Evolutionary conservation across 1,140 invertebrate species (phyloP).

Genomic region (Hylyphantes graminicola): DNA sequence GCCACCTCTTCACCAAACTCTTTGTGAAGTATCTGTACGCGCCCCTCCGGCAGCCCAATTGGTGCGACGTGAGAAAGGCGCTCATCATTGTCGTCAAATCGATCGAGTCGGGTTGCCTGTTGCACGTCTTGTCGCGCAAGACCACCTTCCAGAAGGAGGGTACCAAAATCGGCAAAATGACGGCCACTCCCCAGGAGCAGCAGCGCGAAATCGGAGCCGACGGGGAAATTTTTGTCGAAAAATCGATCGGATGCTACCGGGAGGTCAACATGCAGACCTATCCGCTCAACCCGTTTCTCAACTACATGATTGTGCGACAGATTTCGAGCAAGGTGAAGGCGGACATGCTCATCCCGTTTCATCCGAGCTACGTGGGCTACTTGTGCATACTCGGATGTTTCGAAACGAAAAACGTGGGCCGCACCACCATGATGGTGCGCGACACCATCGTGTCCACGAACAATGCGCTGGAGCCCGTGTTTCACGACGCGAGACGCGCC

Average conservation of each 20-base stretch:
- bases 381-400: neutral
- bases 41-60: neutral
- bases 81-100: neutral
- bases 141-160: neutral
- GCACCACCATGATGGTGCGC: constrained; percentile 2
- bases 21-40: constrained; percentile 16
- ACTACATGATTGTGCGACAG: too few relatives aligned
- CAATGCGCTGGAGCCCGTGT: neutral
- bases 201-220: neutral
- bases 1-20: constrained; percentile 13
- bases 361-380: neutral
- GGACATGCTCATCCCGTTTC: too few relatives aligned
- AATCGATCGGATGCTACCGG: too few relatives aligned
- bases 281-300: too few relatives aligned
- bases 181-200: neutral
- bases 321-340: too few relatives aligned
- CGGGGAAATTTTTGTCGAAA: too few relatives aligned
- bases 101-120: neutral
- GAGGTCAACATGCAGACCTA: too few relatives aligned
- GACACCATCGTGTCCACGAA: neutral
- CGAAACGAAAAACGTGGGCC: constrained; percentile 3
- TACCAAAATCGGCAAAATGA: neutral
- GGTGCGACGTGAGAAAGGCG: constrained; percentile 5
- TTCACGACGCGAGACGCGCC: neutral
- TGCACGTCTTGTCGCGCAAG: constrained; percentile 1